Conservation (phyloP, 2,797 vertebrate species). For the Coluber constrictor region DNA sequence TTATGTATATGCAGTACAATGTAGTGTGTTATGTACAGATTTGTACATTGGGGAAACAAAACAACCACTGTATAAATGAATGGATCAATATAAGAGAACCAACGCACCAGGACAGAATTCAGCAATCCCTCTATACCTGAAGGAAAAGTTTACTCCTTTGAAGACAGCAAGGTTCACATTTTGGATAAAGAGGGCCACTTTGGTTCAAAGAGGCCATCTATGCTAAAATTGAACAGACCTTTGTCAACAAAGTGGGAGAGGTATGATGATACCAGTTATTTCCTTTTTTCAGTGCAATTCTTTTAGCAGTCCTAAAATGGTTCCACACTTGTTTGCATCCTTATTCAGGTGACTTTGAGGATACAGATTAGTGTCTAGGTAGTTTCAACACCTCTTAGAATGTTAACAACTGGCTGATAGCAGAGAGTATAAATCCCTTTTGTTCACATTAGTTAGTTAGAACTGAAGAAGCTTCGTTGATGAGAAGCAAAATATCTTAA, state of each 20-base stretch:
- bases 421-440: background rate
- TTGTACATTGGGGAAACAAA: background rate
- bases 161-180: background rate
- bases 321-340: background rate
- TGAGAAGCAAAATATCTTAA: background rate
- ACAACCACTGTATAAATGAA: background rate
- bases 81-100: background rate
- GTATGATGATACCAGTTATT: too few relatives aligned
- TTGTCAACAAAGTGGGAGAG: too few relatives aligned
- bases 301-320: too few relatives aligned
- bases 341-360: background rate
- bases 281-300: too few relatives aligned
- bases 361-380: background rate
- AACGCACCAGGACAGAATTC: background rate
- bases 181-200: background rate
- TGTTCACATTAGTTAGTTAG: background rate
- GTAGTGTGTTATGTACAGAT: background rate
- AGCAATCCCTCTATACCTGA: background rate
- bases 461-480: background rate
- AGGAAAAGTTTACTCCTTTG: background rate
- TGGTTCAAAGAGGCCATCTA: background rate
- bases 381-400: background rate
- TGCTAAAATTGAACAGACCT: background rate
- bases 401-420: background rate
- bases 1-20: background rate